Evolutionary conservation across 2,888 invertebrate genomes (phyloP), one percentile per base, ranked within the genome.

Genomic region (Drosophila fungiperda): DNA sequence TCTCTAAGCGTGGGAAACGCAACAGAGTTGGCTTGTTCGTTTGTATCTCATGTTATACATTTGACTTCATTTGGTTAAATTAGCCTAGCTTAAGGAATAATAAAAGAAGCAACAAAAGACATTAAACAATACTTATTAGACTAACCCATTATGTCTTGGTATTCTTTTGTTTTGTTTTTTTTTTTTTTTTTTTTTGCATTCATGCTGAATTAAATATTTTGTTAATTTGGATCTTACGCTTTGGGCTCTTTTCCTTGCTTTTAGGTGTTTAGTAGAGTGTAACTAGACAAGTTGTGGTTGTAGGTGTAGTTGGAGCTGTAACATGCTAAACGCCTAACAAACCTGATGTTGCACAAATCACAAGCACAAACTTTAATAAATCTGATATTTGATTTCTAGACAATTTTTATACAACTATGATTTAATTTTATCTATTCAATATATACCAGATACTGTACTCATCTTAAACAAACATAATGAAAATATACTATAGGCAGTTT

Each of bases 1-100:
- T 54, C 60, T 64, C 49, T 63, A 86, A 86, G 82, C 84, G 84
- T 84, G 86, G 86, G 84, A 84, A 84, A 65, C 60, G 55, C 55
- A 54, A 59, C 61, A 50, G 49, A 36, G 50, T 54, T 38, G 12
- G 23, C 23, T 36, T 29, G 29, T 49, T 38, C 36, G 11, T 29
- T 36, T 6, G 45, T 15, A 12, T 23, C 49, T 33, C 33, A 57
- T 23, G 20, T 67, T 74, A 63, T 65, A 70, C 61, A 65, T 74
- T 74, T 73, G 59, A 63, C 59, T 68, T 67, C 49, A 75, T 76
- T 76, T 76, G 67, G 29, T 73, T 73, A 69, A 79, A 76, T 78
- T 76, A 62, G 66, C 75, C 5, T 5, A 54, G 26, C 49, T 53
- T 45, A 53, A 52, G 45, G 60, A 54, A 49, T 36, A 65, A 33